Conservation (phyloP, 2,888 invertebrate species). For the Quadroppia sp. region DNA sequence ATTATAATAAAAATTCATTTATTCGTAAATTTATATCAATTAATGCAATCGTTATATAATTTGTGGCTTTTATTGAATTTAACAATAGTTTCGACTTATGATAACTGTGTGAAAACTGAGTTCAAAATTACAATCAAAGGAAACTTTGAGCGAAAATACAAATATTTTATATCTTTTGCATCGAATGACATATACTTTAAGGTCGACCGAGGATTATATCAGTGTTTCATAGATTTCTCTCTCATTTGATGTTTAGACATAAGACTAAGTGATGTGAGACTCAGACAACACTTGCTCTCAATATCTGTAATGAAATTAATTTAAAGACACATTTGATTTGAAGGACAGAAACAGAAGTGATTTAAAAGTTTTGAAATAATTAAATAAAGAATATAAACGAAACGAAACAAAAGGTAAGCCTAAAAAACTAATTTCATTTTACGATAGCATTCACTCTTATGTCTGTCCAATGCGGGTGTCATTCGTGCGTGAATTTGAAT, state of each 20-base stretch:
- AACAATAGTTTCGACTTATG: no score
- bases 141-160: no score
- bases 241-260: background rate
- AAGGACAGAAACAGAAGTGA: constrained; percentile 26
- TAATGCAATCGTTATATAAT: no score
- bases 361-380: background rate
- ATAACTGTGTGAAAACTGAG: no score
- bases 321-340: background rate
- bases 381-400: background rate
- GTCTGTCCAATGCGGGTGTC: constrained; percentile 5
- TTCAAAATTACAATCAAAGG: no score
- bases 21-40: no score
- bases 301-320: background rate
- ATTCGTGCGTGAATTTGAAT: constrained; percentile 18
- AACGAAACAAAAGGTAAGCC: constrained; percentile 2
- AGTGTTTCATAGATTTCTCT: background rate
- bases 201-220: background rate
- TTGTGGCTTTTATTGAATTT: no score
- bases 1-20: no score
- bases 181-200: background rate
- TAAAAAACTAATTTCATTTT: background rate
- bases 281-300: background rate
- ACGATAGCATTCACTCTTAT: background rate
- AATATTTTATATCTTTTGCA: no score
- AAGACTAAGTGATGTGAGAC: constrained; percentile 23